Conservation (phyloP, 2,113 vertebrate species). For the Struthidea cinerea region DNA sequence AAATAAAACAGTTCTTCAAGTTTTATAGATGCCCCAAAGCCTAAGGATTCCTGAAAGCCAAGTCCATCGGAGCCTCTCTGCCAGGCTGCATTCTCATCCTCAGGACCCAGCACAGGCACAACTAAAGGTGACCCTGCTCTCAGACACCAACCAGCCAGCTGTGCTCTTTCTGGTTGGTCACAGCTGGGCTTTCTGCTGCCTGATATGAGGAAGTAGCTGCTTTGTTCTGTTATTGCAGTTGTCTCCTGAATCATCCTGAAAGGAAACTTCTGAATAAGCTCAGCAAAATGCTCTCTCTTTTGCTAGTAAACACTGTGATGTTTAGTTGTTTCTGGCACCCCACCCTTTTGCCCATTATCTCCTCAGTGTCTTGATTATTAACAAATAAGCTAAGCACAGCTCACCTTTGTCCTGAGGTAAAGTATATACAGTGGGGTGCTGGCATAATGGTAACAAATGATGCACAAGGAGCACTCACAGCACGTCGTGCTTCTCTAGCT, state of each 20-base stretch:
- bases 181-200: slow-evolving; percentile 5
- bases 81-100: not conserved
- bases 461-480: not conserved
- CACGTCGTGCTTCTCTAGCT: not conserved
- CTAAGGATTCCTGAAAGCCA: not conserved
- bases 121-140: not conserved
- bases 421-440: not conserved
- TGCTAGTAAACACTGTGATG: not conserved
- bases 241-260: slow-evolving; percentile 6
- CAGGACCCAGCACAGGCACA: not conserved
- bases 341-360: not conserved
- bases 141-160: not conserved
- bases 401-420: not conserved
- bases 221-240: not conserved
- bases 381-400: not conserved
- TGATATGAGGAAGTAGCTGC: not conserved
- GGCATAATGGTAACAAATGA: not conserved
- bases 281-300: not conserved
- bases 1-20: not conserved
- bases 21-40: not conserved
- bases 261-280: not conserved
- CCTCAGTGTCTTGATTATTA: not conserved
- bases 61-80: not conserved
- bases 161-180: not conserved
- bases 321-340: not conserved